phyloP scores from a whole-genome alignment of 2,113 vertebrate genomes.

The Protobothrops flavoviridis region DNA sequence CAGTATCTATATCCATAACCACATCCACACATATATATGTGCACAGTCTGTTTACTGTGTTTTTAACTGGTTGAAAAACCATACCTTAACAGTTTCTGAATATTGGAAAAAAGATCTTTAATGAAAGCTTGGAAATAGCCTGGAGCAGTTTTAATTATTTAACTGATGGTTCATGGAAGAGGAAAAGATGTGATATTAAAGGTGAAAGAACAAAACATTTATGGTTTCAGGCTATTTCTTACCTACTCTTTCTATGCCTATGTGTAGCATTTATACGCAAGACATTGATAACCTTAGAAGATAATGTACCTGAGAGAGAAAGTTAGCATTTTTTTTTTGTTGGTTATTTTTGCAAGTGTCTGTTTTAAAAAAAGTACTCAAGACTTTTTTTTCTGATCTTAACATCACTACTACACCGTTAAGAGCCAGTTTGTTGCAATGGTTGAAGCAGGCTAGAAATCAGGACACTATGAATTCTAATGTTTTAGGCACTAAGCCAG shows the following conservation, averaged over 20 bases:
- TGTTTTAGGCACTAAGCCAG: background rate
- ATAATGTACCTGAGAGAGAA: background rate
- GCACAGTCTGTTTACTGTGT: background rate
- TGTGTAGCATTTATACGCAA: slow-evolving; percentile 21
- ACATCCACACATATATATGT: background rate
- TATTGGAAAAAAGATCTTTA: slow-evolving; percentile 1
- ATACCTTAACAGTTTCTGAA: background rate
- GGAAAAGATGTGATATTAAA: slow-evolving; percentile 1
- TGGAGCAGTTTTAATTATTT: slow-evolving; percentile 17
- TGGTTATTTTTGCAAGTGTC: background rate
- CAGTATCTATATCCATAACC: background rate
- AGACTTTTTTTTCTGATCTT: background rate
- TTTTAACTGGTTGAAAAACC: slow-evolving; percentile 40
- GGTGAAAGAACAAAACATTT: slow-evolving; percentile 1
- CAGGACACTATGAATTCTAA: background rate
- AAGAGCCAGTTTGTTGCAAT: background rate
- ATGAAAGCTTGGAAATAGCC: slow-evolving; percentile 11
- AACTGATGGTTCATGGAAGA: background rate
- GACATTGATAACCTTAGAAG: background rate
- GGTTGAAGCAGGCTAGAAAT: background rate
- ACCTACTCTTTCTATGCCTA: background rate
- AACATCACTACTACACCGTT: background rate
- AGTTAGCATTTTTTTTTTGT: background rate
- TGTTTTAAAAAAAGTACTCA: background rate
- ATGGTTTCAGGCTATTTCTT: slow-evolving; percentile 8